Base-by-base conservation (phyloP, 2,888 invertebrate genomes). In the Sympetrum striolatum region DNA sequence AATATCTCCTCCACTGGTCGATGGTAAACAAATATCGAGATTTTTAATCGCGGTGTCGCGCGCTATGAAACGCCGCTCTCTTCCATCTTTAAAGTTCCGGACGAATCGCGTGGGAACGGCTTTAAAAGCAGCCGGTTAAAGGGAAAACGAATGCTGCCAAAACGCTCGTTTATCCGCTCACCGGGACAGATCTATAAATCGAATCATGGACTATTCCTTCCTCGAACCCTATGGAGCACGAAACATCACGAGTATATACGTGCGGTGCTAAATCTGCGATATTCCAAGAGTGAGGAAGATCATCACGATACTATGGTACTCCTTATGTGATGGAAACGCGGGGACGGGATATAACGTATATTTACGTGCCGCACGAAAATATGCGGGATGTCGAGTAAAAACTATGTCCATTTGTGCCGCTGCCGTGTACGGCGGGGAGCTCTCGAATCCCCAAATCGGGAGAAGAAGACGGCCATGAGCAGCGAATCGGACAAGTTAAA, bases 101-200 rank as follows among this genome's bases (percentile, higher is more conserved):
- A n/a, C 53, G 58, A 39, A 37, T 22, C 81, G 80, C 80, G 31
- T 37, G 35, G 80, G 80, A 53, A 53, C 53, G 6, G 25, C 81
- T 81, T 86, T 86, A 58, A 86, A 86, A 86, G 86, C 53, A 58
- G 86, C 86, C 60, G 60, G 86, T 60, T 86, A 86, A 86, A 86
- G 86, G 86, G 64, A 86, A 86, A 86, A 64, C 86, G 58, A 73
- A 86, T 39, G 35, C 60, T 37, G 60, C 22, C 64, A 37, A 25
- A 25, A 31, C 73, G 73, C 31, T 25, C 35, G 44, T 5, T 48
- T 39, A 37, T 39, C 80, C 80, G 37, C 80, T 39, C 15, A 3
- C 22, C 15, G 39, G 12, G 3, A 3, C 35, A 2, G 31, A 10
- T 53, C 53, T 18, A 53, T 53, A 15, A 8, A 15, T 1, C 53